A percentile compares a stretch with the other conserved stretches of the same genome.
These are phyloP conservation scores for Chrysomallon squamiferum DNA, from an alignment of 1,140 invertebrate species.

Conservation along the genomic window DNA sequence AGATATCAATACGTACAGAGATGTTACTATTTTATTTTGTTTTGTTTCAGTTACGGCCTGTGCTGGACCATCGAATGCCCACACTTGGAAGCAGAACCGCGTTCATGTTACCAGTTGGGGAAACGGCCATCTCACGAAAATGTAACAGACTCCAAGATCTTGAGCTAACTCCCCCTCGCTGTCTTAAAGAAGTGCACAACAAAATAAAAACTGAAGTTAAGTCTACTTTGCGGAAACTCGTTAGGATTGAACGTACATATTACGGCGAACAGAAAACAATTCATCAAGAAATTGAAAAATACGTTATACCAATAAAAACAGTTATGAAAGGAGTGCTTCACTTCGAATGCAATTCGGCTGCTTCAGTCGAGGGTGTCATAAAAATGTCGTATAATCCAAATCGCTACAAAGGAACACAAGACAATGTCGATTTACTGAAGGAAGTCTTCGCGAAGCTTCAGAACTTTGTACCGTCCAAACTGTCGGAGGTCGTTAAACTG, in stretches of 20 bases:
- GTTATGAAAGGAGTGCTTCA: conserved; percentile 32
- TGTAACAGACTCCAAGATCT: conserved; percentile 4
- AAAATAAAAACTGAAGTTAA: conserved; percentile 28
- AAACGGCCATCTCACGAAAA: conserved; percentile 11
- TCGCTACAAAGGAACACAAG: conserved; percentile 32
- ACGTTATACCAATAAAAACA: conserved; percentile 28
- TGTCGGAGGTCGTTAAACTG: conserved; percentile 18
- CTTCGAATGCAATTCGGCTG: conserved; percentile 19
- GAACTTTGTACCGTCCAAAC: conserved; percentile 30
- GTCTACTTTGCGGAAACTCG: conserved; percentile 23
- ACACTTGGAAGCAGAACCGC: conserved; percentile 33
- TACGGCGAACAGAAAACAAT: conserved; percentile 33
- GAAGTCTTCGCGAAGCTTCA: conserved; percentile 33
- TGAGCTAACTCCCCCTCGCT: conserved; percentile 28
- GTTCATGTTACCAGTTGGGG: conserved; percentile 20
- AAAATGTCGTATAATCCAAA: conserved; percentile 23
- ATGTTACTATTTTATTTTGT: too few relatives aligned
- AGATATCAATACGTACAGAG: too few relatives aligned
- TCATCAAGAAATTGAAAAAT: conserved; percentile 33
- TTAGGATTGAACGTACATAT: conserved; percentile 33
- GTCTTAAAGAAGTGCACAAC: conserved; percentile 27
- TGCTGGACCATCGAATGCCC: conserved; percentile 41
- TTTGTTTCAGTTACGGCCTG: conserved; percentile 29
- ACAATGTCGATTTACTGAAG: conserved; percentile 27
- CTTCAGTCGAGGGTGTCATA: conserved; percentile 32